phyloP scores from a whole-genome alignment of 2,113 vertebrate species.

The human (Homo sapiens) region GRCh38 chr5:5627501-5628000 shows the following conservation, averaged over 20 bases:
- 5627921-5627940: accelerated
- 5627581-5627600: too few relatives aligned
- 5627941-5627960: accelerated
- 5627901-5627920: accelerated
- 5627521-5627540: accelerated
- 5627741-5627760: background rate
- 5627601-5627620: background rate
- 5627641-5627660: too few relatives aligned
- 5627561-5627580: background rate
- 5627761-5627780: accelerated
- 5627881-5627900: background rate
- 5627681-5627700: accelerated
- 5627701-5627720: background rate
- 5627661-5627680: too few relatives aligned
- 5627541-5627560: background rate
- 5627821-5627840: too few relatives aligned
- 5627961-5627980: background rate
- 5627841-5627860: background rate
- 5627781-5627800: background rate
- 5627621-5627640: accelerated
- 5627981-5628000: background rate
- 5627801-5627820: too few relatives aligned
- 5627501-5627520: background rate
- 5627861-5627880: accelerated
- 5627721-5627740: accelerated